A percentile compares a stretch with the other conserved stretches of the same genome.
phyloP scores from a whole-genome alignment of 1,140 invertebrate genomes.

The Maconellicoccus hirsutus region DNA sequence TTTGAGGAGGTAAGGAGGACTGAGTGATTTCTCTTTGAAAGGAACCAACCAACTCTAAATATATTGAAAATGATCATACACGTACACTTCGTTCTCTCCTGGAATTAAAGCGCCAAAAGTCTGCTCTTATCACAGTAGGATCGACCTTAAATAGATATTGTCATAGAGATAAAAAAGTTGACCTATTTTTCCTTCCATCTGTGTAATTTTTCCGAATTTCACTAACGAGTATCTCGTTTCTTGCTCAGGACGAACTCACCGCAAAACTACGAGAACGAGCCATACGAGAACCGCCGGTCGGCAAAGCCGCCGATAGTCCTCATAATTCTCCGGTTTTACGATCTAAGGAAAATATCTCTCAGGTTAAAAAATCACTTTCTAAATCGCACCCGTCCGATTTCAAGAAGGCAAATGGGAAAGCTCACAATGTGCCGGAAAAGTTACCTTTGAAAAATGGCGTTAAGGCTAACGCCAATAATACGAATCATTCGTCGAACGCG shows the following conservation, averaged over 20 bases:
- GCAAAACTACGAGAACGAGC: conserved; percentile 27
- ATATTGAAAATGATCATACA: too few relatives aligned
- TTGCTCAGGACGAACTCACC: conserved; percentile 15
- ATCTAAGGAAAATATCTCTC: conserved; percentile 20
- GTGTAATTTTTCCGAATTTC: too few relatives aligned
- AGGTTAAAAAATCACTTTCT: neutral
- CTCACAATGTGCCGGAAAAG: neutral
- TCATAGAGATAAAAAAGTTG: too few relatives aligned
- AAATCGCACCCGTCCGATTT: neutral
- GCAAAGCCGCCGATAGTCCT: conserved; percentile 30
- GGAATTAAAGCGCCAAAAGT: too few relatives aligned
- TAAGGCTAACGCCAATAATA: neutral
- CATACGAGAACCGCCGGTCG: conserved; percentile 34
- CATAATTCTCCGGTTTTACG: conserved; percentile 25
- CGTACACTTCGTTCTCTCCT: too few relatives aligned
- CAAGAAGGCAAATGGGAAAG: neutral
- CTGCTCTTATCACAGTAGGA: too few relatives aligned
- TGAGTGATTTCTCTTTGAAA: too few relatives aligned
- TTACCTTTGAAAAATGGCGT: neutral
- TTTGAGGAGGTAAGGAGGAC: too few relatives aligned
- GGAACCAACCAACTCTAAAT: too few relatives aligned
- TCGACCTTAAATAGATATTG: too few relatives aligned
- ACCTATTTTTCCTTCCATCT: too few relatives aligned
- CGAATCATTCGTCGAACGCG: neutral
- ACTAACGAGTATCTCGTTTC: neutral